Base-by-base conservation (phyloP, 2,888 invertebrate species). In the Gastrophysa polygoni region DNA sequence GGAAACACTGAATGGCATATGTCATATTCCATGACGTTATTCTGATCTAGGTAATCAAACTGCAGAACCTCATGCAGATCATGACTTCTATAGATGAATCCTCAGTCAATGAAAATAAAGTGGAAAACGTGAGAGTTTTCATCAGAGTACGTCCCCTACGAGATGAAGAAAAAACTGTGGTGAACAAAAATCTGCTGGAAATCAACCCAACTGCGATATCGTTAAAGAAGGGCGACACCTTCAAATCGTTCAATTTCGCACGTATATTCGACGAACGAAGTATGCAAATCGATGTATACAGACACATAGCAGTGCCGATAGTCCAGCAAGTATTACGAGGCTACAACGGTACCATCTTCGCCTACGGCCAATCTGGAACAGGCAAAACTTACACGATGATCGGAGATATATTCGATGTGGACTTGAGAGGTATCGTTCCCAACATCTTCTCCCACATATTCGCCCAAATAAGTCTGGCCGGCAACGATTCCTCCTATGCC, bases 361-460 rank as follows among this genome's bases (percentile, higher is more conserved):
- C 93, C 0, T 93, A 93, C 73, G 93, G 93, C 0, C 93, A 93
- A 82, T 93, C 92, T 0, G 98, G 98, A 16, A 98, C 97, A 0
- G 98, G 98, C 4, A 98, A 98, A 83, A 98, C 98, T 0, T 96
- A 92, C 81, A 98, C 98, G 0, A 98, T 98, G 96, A 93, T 96
- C 0, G 98, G 98, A 0, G 88, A 91, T 57, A 87, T 92, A 65
- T 86, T 90, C 0, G 90, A 91, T 4, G 91, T 94, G 0, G 95
- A 96, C 75, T 85, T 92, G 2, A 86, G 94, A 57, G 98, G 98
- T 43, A 96, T 98, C 71, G 96, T 98, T 71, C 97, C 97, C 0
- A 97, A 98, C 82, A 95, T 96, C 0, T 98, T 98, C 83, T 96
- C 96, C 0, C 98, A 98, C 74, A 95, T 98, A 68, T 98, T 98